Base-by-base conservation (phyloP, 1,140 invertebrate species). In the Sinonovacula constricta region DNA sequence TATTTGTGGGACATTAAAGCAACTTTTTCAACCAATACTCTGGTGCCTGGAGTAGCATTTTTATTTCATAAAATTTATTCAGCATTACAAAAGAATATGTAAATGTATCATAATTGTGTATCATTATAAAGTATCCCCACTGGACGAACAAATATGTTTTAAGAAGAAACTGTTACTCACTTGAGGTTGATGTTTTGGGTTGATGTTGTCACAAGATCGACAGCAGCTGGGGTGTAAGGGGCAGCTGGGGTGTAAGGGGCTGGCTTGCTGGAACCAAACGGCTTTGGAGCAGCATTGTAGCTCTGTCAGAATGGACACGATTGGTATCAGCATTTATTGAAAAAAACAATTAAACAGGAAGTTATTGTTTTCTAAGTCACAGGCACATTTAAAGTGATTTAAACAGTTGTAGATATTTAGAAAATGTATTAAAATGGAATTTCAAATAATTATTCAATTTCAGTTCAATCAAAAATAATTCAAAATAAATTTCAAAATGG, bases 211-310 rank as follows among this genome's bases (percentile, higher is more conserved):
- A 74, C 67, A 24, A 36, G 65, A 30, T 36, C 36, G 26, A 49
- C 56, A 15, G 70, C 54, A 30, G 28, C n/a, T 18, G 31, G 65
- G 33, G 65, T 78, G 59, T 66, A 67, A 62, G 81, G 60, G 28
- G 63, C 60, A 3, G 57, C 24, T 15, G 59, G 39, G 60, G 3
- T 60, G 62, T 33, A 65, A n/a, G 36, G 36, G 12, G 60, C 28
- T 7, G 62, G 15, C 14, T 60, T n/a, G 49, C 57, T 34, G 30
- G 60, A 39, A 62, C 85, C 85, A 81, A 88, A 89, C 39, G 88
- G 88, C 54, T 82, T 81, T 10, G 88, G 84, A 51, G 85, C 82
- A 36, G 83, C 70, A 71, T 89, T 89, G 67, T 84, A 89, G 36
- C 79, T 87, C 87, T 88, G 81, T 15, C 85, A 36, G 24, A 24